Percentiles rank a stretch among this genome's conserved stretches.
Evolutionary conservation across 2,888 invertebrate species (phyloP).

Genomic region (Nomada hirtipes): DNA sequence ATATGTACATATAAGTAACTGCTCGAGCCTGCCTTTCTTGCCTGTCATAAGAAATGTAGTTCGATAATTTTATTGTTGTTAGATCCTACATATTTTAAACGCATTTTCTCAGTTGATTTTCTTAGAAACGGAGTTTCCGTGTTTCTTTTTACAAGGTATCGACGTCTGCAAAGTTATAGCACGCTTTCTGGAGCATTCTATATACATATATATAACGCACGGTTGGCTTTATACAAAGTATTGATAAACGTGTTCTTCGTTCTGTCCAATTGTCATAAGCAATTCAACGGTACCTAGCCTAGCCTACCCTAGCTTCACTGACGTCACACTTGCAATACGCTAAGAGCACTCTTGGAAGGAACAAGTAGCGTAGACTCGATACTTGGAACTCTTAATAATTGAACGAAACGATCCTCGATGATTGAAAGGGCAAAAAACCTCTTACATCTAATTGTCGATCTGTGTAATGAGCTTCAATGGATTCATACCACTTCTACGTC

Average conservation of each 20-base stretch:
- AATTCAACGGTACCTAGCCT: background rate
- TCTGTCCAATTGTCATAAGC: constrained; percentile 9
- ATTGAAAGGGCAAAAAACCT: constrained; percentile 57
- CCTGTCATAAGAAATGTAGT: too few relatives aligned
- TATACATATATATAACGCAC: background rate
- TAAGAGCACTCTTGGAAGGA: constrained; percentile 14
- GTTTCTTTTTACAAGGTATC: background rate
- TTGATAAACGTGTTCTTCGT: constrained; percentile 15
- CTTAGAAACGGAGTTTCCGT: too few relatives aligned
- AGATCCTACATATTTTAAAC: too few relatives aligned
- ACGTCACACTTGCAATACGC: constrained; percentile 9
- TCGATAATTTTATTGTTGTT: too few relatives aligned
- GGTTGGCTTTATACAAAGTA: background rate
- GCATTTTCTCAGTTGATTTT: background rate
- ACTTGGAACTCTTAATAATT: constrained; percentile 42
- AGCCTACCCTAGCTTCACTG: constrained; percentile 14
- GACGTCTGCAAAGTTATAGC: background rate
- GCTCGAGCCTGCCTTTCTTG: too few relatives aligned
- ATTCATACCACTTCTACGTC: constrained; percentile 44
- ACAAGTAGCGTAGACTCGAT: background rate
- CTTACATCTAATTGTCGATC: constrained; percentile 71
- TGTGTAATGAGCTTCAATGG: constrained; percentile 64
- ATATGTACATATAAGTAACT: too few relatives aligned
- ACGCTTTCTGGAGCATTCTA: background rate
- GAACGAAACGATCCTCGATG: constrained; percentile 35